Evolutionary conservation across 2,888 invertebrate genomes (phyloP).

Genomic region (Craniophora ligustri): DNA sequence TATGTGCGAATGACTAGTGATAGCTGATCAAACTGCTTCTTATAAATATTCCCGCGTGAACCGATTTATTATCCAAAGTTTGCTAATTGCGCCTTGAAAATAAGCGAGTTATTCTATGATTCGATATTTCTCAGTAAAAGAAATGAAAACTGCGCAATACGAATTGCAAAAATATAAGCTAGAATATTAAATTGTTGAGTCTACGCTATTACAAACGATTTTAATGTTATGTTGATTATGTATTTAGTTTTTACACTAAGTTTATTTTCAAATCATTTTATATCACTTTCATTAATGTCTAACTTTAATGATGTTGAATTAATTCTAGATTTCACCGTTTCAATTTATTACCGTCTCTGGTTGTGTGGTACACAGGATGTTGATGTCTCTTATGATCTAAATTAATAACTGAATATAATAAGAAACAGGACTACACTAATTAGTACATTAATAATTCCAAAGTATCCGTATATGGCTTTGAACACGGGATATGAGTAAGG

Average conservation of each 20-base stretch:
- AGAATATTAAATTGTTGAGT: too few species aligned
- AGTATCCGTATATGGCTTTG: constrained; percentile 61
- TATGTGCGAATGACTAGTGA: constrained; percentile 44
- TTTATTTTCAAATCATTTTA: too few species aligned
- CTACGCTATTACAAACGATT: too few species aligned
- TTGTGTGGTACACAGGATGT: constrained; percentile 22
- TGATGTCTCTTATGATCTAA: constrained; percentile 8
- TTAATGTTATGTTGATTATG: too few species aligned
- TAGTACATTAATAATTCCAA: constrained; percentile 30
- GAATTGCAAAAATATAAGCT: too few species aligned
- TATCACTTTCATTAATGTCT: constrained; percentile 5
- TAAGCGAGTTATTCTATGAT: constrained; percentile 4
- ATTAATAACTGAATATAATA: constrained; percentile 11
- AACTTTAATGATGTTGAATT: constrained; percentile 6
- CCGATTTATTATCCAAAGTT: constrained; percentile 29
- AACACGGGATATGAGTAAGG: constrained; percentile 60
- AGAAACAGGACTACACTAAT: constrained; percentile 34
- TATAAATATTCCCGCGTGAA: constrained; percentile 31
- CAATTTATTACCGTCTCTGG: constrained; percentile 13
- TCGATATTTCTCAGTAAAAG: constrained; percentile 8
- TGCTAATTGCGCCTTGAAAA: constrained; percentile 29
- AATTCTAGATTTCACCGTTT: constrained; percentile 22
- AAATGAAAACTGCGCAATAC: background rate
- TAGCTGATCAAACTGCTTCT: constrained; percentile 40
- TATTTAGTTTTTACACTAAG: too few species aligned